Base-by-base conservation (phyloP, 2,113 vertebrate genomes). In the Rhabdomys dilectus region DNA sequence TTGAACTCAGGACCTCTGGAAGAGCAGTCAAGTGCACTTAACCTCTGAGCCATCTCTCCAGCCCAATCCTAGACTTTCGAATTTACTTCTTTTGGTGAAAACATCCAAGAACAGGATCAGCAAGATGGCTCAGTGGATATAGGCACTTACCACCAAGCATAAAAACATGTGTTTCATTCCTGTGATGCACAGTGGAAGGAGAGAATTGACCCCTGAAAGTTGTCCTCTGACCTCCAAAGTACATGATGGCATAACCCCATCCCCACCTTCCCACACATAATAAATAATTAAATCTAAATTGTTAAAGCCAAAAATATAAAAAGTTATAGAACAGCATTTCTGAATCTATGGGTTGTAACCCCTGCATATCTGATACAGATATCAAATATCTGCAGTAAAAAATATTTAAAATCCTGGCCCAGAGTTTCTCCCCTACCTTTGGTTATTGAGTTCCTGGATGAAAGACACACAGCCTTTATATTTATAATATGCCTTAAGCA, bases 1-100 rank as follows among this genome's bases (percentile, higher is more conserved):
- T 51, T 51, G 51, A 51, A 11, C 51, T 11, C 51, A 51, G 51
- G 51, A 51, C 51, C 51, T 51, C 10, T 51, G 51, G 51, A 51
- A 51, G 51, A 12, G 10, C 51, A 51, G 51, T 51, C 51, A 51
- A 51, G 51, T 51, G 51, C 51, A 1, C 51, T 51, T 51, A 51
- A 51, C 51, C 1, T 1, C 1, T 51, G 51, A 51, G 51, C 9
- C 51, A 51, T 51, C 51, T 51, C 51, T 51, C 51, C 51, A 51
- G 51, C 51, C 51, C 51, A 2, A 51, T 51, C 51, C 51, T 51
- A 51, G 51, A 51, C 51, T 51, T 56, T 56, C 56, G 53, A 80
- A n/a, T 94, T 48, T 73, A n/a, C 26, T 62, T 84, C 62, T 78
- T 96, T 70, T 88, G 51, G 62, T 88, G 24, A 90, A 72, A 90